Percentiles rank a stretch among this genome's conserved stretches.
Evolutionary conservation across 2,113 vertebrate species (phyloP).

Genomic region (Ochotona princeps): DNA sequence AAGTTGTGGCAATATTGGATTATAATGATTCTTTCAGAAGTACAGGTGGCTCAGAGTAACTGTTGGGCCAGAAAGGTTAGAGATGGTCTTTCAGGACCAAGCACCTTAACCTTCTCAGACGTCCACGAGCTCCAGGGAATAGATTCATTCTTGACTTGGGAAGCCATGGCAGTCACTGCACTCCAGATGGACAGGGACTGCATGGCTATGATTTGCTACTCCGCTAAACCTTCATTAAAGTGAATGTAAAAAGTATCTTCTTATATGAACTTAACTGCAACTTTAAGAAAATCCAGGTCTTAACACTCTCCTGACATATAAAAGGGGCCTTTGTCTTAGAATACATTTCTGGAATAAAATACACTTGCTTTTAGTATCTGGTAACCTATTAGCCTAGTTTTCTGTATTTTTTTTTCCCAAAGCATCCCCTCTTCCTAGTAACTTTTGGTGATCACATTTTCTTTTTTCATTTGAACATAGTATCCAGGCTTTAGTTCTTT

Average conservation of each 20-base stretch:
- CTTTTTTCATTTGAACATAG: slow-evolving; percentile 1
- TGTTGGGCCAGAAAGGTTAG: not conserved
- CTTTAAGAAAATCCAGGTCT: not conserved
- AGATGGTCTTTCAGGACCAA: not conserved
- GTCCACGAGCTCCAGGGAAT: not conserved
- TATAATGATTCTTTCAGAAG: not conserved
- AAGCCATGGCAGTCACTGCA: not conserved
- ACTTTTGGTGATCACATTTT: not conserved
- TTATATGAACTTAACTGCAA: not conserved
- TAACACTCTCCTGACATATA: not conserved
- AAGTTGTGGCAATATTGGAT: not conserved
- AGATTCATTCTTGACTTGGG: not conserved
- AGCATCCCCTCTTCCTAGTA: not conserved
- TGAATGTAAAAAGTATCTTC: not conserved
- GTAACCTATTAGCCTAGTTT: not conserved
- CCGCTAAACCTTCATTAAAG: not conserved
- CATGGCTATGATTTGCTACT: not conserved
- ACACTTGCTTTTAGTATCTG: not conserved
- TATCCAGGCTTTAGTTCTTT: not conserved
- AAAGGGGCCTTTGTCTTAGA: not conserved
- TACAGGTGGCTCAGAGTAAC: rapidly evolving
- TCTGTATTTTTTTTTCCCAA: not conserved
- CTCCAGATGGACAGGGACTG: not conserved
- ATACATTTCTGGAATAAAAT: not conserved
- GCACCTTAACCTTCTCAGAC: not conserved